These are phyloP conservation scores for Dunckerocampus dactyliophorus DNA, from an alignment of 2,113 vertebrate genomes.

Conservation along the genomic window DNA sequence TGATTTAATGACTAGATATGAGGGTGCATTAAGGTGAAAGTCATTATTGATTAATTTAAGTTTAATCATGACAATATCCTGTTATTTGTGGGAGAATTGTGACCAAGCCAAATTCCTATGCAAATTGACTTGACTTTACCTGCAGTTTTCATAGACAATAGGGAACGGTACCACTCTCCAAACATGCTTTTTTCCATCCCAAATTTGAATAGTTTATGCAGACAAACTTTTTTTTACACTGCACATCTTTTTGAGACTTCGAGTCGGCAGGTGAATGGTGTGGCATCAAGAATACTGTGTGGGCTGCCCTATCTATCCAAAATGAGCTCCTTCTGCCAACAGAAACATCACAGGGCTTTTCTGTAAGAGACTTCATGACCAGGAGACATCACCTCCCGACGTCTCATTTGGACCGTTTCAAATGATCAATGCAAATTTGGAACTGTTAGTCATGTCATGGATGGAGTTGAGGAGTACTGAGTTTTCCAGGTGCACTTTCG, in stretches of 20 bases:
- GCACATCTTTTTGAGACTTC: slow-evolving; percentile 18
- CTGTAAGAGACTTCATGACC: slow-evolving; percentile 12
- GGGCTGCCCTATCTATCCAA: slow-evolving; percentile 13
- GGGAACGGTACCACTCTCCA: not conserved
- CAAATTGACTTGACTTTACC: slow-evolving; percentile 23
- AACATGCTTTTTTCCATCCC: slow-evolving; percentile 14
- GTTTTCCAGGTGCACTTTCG: too few relatives aligned
- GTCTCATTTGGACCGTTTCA: slow-evolving; percentile 40
- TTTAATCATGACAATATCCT: slow-evolving; percentile 25
- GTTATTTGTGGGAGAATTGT: not conserved
- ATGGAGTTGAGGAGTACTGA: slow-evolving; percentile 29
- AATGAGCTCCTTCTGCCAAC: slow-evolving; percentile 43
- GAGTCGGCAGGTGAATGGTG: slow-evolving; percentile 29
- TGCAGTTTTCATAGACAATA: slow-evolving; percentile 1
- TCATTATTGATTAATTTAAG: slow-evolving; percentile 4
- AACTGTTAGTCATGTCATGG: slow-evolving; percentile 51
- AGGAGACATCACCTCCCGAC: slow-evolving; percentile 21
- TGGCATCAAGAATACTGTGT: not conserved
- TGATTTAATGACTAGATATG: slow-evolving; percentile 42
- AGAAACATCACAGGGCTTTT: slow-evolving; percentile 38
- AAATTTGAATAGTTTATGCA: not conserved
- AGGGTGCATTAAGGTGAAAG: slow-evolving; percentile 13
- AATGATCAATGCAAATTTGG: slow-evolving; percentile 64
- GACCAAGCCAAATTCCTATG: slow-evolving; percentile 22
- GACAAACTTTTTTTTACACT: not conserved